Evolutionary conservation across 2,113 vertebrate genomes (phyloP), one percentile per base, ranked within the genome.

Genomic region (Rhagologus leucostigma): DNA sequence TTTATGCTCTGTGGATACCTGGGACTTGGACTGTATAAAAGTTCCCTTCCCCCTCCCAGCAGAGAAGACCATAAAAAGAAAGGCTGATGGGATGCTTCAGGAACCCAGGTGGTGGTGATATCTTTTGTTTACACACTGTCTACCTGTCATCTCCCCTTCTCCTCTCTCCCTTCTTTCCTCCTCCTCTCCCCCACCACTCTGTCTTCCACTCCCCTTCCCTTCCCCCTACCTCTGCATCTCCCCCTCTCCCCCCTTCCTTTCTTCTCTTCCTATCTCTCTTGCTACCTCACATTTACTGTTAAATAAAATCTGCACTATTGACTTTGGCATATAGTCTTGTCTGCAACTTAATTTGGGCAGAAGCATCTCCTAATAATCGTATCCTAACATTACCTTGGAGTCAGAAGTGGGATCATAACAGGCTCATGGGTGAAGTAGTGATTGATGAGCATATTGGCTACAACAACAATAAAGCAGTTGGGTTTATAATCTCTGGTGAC

Each of bases 171-270:
- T 30, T 52, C 37, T 46, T 14, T 46, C 29, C 22, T 39, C 27
- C 41, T 39, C 30, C 23, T 6, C n/a, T 24, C 10, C 7, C 2
- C 15, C 1, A 8, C 13, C 0, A 7, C 39, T 37, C 33, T 63
- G 22, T 23, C 7, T 9, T 55, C 11, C 15, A 22, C 13, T 22
- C 5, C 12, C 17, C 29, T 33, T 56, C 10, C 29, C 33, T 22
- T 46, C 4, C 10, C 39, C 56, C 27, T 44, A 26, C 8, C 27
- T 5, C 10, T 37, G 32, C n/a, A 16, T 39, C n/a, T 56, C 9
- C 30, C 8, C 5, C 5, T 23, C 19, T 32, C 4, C 10, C 10
- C 5, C 2, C 22, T 73, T 63, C 18, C 20, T 65, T 57, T 35
- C 16, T 50, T 41, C 16, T n/a, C 30, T 24, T 75, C n/a, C 24